Evolutionary conservation across 2,888 invertebrate species (phyloP), one percentile per base, ranked within the genome.

Genomic region (Chironomus riparius): DNA sequence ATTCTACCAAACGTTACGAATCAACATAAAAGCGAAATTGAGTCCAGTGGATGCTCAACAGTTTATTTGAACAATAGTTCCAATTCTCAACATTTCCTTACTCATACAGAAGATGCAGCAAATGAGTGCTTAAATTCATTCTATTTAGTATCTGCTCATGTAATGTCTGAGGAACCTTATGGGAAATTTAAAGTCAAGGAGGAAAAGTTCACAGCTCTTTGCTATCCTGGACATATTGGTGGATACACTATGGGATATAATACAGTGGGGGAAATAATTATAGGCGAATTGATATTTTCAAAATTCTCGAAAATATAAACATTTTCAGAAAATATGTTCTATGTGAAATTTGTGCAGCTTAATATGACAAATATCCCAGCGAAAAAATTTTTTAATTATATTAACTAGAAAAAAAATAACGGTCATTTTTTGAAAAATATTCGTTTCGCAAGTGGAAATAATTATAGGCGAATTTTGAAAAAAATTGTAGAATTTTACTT

Each of bases 211-310:
- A 88, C 91, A 10, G 93, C 94, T 0, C 85, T 94, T 1, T 92
- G 94, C 82, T 95, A 95, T 82, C 93, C 95, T 0, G 95, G 95
- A 2, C 91, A 92, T 79, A 84, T 95, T 81, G 94, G 95, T 0
- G 95, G 95, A 0, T 95, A 94, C 82, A 94, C 94, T 3, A 95
- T 94, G 93, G 92, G 90, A 77, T 93, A 90, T 84, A 95, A 95
- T 81, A n/a, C n/a, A n/a, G n/a, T n/a, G n/a, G n/a, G n/a, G n/a
- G n/a, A n/a, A n/a, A n/a, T n/a, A n/a, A n/a, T n/a, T n/a, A n/a
- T n/a, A n/a, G n/a, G n/a, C n/a, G n/a, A n/a, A n/a, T n/a, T n/a
- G n/a, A n/a, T n/a, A n/a, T n/a, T n/a, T n/a, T n/a, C n/a, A n/a
- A n/a, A n/a, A n/a, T n/a, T n/a, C n/a, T n/a, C n/a, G n/a, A n/a